phyloP scores from a whole-genome alignment of 2,797 vertebrate species.

The Acropternis orthonyx region DNA sequence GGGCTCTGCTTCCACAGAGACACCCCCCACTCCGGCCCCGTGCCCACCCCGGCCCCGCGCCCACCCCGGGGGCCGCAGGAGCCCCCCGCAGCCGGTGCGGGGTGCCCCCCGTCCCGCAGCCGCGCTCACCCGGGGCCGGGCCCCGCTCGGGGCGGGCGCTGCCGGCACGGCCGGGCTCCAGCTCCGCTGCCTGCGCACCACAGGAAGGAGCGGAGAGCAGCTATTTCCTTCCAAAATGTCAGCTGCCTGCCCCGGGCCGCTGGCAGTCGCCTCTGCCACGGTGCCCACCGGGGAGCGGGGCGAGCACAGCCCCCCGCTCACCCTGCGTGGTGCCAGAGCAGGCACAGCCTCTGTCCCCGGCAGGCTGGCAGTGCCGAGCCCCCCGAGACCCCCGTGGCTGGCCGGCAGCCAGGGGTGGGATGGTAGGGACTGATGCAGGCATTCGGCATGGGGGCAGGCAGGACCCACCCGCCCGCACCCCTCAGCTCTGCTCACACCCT shows the following conservation, averaged over 20 bases:
- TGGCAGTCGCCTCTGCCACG: background rate
- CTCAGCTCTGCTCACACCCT: rapidly evolving
- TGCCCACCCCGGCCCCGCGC: background rate
- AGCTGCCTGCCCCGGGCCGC: conserved; percentile 30
- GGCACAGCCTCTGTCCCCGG: background rate
- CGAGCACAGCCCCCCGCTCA: rapidly evolving
- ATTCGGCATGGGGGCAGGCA: rapidly evolving
- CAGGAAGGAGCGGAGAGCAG: conserved; percentile 55
- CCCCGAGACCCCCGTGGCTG: background rate
- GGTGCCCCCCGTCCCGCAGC: background rate
- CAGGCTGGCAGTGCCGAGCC: background rate
- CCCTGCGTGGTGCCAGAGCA: rapidly evolving
- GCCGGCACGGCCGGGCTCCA: background rate
- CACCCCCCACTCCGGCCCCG: too few species aligned
- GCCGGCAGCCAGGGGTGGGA: background rate
- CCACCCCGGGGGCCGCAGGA: background rate
- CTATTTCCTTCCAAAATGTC: conserved; percentile 71
- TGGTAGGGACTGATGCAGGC: rapidly evolving
- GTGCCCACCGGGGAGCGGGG: background rate
- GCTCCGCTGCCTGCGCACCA: background rate
- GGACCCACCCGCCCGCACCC: background rate
- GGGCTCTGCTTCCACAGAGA: too few species aligned
- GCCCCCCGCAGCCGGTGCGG: too few species aligned
- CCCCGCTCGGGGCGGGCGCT: background rate
- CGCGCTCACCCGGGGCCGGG: background rate